Evolutionary conservation across 1,140 invertebrate genomes (phyloP).

Genomic region (Diabrotica undecimpunctata): DNA sequence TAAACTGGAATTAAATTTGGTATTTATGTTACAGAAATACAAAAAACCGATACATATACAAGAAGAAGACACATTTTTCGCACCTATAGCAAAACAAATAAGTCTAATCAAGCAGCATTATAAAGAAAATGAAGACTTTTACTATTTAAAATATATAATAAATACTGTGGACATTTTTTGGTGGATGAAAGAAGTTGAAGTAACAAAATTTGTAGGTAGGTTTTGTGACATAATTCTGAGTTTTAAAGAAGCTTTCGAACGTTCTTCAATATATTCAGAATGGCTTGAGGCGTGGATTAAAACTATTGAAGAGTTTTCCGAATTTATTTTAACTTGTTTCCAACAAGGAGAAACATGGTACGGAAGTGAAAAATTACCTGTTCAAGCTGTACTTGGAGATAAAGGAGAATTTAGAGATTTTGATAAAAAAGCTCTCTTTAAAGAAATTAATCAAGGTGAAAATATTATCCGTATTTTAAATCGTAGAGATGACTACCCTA

Average conservation of each 20-base stretch:
- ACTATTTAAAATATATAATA: constrained; percentile 3
- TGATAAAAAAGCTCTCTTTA: constrained; percentile 5
- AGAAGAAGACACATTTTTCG: constrained; percentile 9
- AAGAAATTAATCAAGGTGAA: constrained; percentile 21
- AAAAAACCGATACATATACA: constrained; percentile 17
- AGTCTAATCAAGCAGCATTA: background rate
- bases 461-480: constrained; percentile 11
- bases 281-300: constrained; percentile 19
- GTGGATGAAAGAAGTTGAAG: constrained; percentile 17
- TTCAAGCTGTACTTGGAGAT: constrained; percentile 1
- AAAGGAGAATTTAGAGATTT: background rate
- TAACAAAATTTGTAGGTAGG: constrained; percentile 4
- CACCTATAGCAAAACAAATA: constrained; percentile 17
- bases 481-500: background rate
- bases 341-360: constrained; percentile 10
- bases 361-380: background rate
- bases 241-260: background rate
- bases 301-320: constrained; percentile 14
- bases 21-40: constrained; percentile 15
- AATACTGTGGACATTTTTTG: constrained; percentile 7
- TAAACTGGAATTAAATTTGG: constrained; percentile 6
- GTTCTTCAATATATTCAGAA: no score
- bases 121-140: constrained; percentile 1
- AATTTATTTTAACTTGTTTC: constrained; percentile 6
- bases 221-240: constrained; percentile 1